phyloP scores from a whole-genome alignment of 2,797 vertebrate species.

The Protosalanx chinensis region DNA sequence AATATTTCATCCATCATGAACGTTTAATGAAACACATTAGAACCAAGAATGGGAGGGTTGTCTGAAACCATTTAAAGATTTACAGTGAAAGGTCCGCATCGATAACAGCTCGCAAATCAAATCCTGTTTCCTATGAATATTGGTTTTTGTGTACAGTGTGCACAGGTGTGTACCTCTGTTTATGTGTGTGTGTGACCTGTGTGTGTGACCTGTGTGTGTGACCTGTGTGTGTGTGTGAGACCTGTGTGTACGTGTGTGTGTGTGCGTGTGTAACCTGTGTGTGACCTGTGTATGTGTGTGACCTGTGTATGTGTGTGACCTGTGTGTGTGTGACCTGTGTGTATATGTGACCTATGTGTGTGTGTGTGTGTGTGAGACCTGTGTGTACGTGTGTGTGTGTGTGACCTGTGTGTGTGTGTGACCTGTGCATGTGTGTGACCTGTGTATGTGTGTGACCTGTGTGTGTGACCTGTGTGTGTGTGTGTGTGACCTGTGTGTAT shows the following conservation, averaged over 20 bases:
- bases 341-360: too few relatives aligned
- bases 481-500: background rate
- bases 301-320: conserved; percentile 7
- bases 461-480: background rate
- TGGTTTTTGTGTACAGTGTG: background rate
- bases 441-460: background rate
- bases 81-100: too few relatives aligned
- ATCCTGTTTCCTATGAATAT: background rate
- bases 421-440: background rate
- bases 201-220: background rate
- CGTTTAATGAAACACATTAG: background rate
- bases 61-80: too few relatives aligned
- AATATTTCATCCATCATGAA: background rate
- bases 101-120: too few relatives aligned
- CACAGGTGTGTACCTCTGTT: conserved; percentile 2
- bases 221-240: conserved; percentile 8
- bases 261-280: background rate
- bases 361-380: too few relatives aligned
- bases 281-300: background rate
- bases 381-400: background rate
- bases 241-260: conserved; percentile 5
- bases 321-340: background rate
- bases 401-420: background rate
- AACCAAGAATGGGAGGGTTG: background rate
- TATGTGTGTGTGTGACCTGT: conserved; percentile 5